Evolutionary conservation across 1,140 invertebrate species (phyloP).

Genomic region (Ylistrum balloti): DNA sequence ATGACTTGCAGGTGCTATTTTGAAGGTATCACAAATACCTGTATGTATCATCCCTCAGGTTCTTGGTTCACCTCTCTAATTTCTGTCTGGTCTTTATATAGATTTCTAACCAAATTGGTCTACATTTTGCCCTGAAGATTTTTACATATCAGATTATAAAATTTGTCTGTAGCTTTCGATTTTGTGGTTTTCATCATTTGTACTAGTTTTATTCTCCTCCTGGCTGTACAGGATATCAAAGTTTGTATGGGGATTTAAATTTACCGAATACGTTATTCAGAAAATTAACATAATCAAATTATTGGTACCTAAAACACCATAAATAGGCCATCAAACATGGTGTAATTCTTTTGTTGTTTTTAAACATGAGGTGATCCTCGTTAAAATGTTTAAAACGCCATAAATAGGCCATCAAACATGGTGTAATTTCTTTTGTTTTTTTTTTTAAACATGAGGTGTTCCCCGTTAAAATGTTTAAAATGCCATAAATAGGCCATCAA

Average conservation of each 20-base stretch:
- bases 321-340: too few species aligned
- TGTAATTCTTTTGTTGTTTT: too few species aligned
- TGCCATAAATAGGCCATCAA: too few species aligned
- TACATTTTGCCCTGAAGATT: not conserved
- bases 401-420: not conserved
- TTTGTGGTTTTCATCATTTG: not conserved
- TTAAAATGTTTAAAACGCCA: not conserved
- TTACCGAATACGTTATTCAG: not conserved
- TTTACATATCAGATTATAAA: not conserved
- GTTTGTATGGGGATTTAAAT: slow-evolving; percentile 25
- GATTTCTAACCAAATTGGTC: not conserved
- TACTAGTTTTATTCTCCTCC: not conserved
- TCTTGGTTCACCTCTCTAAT: too few species aligned
- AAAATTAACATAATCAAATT: slow-evolving; percentile 36
- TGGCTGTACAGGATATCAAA: not conserved
- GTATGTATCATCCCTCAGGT: too few species aligned
- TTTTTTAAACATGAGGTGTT: too few species aligned
- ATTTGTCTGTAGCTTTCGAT: not conserved
- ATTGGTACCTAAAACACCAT: too few species aligned
- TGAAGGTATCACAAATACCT: too few species aligned
- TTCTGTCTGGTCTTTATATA: not conserved
- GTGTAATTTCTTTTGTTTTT: too few species aligned
- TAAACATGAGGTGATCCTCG: too few species aligned
- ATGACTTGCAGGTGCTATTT: slow-evolving; percentile 23
- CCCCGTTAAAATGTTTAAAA: too few species aligned